Evolutionary conservation across 2,797 vertebrate genomes (phyloP), one percentile per base, ranked within the genome.

Genomic region (Bradypus variegatus): DNA sequence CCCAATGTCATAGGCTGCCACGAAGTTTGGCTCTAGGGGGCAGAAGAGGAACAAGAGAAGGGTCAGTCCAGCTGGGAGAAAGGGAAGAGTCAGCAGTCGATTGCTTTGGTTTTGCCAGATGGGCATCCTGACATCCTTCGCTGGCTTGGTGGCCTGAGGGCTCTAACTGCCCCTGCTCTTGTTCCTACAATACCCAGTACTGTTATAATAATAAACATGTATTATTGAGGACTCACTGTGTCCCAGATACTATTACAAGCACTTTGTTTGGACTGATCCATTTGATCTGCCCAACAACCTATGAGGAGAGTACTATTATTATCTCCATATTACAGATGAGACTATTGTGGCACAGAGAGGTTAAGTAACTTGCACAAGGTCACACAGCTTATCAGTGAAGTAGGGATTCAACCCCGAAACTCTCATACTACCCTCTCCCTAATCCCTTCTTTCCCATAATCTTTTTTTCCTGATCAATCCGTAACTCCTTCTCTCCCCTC

Each of bases 1-100:
- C 88, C 99, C 99, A 0, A 99, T 98, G 95, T 99, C 99, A 0
- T 99, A 99, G 78, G 99, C 99, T 8, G 99, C 99, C 97, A 99
- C 98, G 89, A 99, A 99, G 97, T 99, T 99, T 77, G 99, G 99
- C 97, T 99, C 99, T 99, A 96, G 18, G 77, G 90, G 65, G 33
- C 41, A 23, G 23, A 85, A 0, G 79, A 83, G 36, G 83, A 67
- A 78, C 8, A 81, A 69, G 18, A 41, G 67, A 83, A 48, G 36
- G 21, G 33, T 14, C 38, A 27, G 76, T 48, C 50, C 48, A 70
- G 23, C 11, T 23, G 45, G 67, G 48, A 82, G 62, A 83, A 80
- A 62, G 12, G 25, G 60, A 36, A 45, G 53, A 60, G 86, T 19
- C 0, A 12, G 78, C 45, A 85, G 65, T 4, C 8, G 0, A 11